Percentiles rank a stretch among this genome's conserved stretches.
Conservation (phyloP, 2,888 invertebrate genomes). For the Chalcosyrphus nemorum region DNA sequence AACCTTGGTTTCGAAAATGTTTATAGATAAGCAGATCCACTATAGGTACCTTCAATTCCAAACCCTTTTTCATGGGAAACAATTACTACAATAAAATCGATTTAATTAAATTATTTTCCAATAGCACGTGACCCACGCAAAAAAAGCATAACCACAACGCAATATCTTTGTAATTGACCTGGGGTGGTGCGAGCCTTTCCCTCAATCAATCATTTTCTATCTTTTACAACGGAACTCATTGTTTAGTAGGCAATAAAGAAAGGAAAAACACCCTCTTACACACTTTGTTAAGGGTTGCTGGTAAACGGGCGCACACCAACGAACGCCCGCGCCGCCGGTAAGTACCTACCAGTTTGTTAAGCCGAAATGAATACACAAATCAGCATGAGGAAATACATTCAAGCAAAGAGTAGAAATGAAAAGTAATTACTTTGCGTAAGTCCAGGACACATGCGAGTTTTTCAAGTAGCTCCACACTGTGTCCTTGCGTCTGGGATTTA, state of each 20-base stretch:
- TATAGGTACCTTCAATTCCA: not conserved
- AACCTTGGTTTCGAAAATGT: too few relatives aligned
- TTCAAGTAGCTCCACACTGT: slow-evolving; percentile 45
- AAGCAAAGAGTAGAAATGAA: slow-evolving; percentile 26
- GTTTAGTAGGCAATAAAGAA: slow-evolving; percentile 61
- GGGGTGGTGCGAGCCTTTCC: slow-evolving; percentile 21
- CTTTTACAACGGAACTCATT: slow-evolving; percentile 32
- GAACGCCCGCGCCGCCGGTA: slow-evolving; percentile 35
- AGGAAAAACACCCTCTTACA: slow-evolving; percentile 50
- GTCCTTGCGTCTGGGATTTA: slow-evolving; percentile 29
- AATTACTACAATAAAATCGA: slow-evolving; percentile 3
- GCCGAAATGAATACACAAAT: slow-evolving; percentile 58
- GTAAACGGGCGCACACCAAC: slow-evolving; percentile 32
- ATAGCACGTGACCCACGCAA: slow-evolving; percentile 24
- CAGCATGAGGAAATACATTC: slow-evolving; percentile 26
- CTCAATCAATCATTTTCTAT: slow-evolving; percentile 42
- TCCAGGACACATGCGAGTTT: slow-evolving; percentile 45
- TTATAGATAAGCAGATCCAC: not conserved
- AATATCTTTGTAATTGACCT: slow-evolving; percentile 35
- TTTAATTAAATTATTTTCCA: slow-evolving; percentile 46
- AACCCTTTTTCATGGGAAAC: not conserved
- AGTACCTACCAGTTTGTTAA: slow-evolving; percentile 57
- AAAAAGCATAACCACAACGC: slow-evolving; percentile 24
- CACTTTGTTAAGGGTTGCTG: slow-evolving; percentile 30
- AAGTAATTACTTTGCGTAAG: slow-evolving; percentile 60